A percentile compares a stretch with the other conserved stretches of the same genome.
phyloP scores from a whole-genome alignment of 2,797 vertebrate species.

The Dryobates pubescens region DNA sequence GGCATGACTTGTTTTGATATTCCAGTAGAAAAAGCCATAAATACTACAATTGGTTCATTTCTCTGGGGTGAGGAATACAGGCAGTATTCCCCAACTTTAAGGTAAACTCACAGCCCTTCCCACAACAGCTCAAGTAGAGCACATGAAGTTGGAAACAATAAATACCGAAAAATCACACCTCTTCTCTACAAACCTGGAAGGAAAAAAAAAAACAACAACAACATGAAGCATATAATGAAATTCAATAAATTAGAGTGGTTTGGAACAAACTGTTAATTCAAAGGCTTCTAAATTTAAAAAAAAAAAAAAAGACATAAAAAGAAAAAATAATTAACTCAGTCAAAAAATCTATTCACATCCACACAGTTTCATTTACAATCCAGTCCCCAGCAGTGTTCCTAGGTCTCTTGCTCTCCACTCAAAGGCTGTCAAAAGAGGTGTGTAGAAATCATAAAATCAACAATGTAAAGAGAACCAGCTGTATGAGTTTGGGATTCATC shows the following conservation, averaged over 20 bases:
- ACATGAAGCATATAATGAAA: neutral
- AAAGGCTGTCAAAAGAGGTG: neutral
- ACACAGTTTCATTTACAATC: neutral
- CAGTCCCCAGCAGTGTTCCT: neutral
- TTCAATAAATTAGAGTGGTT: neutral
- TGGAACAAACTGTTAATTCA: neutral
- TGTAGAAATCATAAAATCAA: neutral
- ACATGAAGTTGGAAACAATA: neutral
- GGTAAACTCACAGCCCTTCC: neutral
- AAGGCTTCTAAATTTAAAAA: neutral
- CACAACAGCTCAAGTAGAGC: neutral
- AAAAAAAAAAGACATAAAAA: neutral
- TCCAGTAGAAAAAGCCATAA: neutral
- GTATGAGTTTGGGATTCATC: neutral
- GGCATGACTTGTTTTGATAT: neutral
- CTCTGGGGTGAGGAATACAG: neutral
- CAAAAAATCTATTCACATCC: neutral
- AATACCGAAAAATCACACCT: neutral
- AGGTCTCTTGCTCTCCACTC: neutral
- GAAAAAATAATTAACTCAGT: neutral
- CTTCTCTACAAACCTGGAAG: neutral
- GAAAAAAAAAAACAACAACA: neutral
- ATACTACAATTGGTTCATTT: neutral
- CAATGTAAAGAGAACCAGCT: neutral
- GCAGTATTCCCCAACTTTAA: neutral